Evolutionary conservation across 2,888 invertebrate species (phyloP).

Genomic region (Tryphoninae sp.): DNA sequence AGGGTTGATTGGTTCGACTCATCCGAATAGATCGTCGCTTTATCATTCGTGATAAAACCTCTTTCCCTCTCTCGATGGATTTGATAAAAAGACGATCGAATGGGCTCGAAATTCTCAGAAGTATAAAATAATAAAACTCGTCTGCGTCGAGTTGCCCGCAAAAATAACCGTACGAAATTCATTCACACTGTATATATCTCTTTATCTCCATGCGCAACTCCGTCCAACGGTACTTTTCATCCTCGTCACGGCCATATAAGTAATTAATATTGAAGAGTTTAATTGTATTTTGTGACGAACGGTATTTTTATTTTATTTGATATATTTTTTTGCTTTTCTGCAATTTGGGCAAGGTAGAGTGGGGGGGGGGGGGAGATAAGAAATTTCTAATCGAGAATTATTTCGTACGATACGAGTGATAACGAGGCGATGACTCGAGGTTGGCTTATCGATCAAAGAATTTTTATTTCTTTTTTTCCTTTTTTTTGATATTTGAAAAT

Average conservation of each 20-base stretch:
- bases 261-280: conserved; percentile 57
- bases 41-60: conserved; percentile 22
- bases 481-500: background rate
- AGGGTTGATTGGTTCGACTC: background rate
- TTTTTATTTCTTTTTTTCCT: background rate
- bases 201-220: conserved; percentile 38
- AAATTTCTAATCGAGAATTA: conserved; percentile 8
- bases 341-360: background rate
- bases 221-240: conserved; percentile 51
- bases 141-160: background rate
- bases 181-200: conserved; percentile 7
- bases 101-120: background rate
- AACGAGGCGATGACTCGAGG: background rate
- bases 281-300: conserved; percentile 39
- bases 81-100: background rate
- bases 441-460: background rate
- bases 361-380: conserved; percentile 6
- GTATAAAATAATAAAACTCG: conserved; percentile 38
- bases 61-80: background rate
- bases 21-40: background rate
- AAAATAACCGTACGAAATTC: conserved; percentile 42
- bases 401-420: conserved; percentile 24
- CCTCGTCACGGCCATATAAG: conserved; percentile 47
- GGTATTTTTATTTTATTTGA: conserved; percentile 26
- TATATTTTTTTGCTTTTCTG: background rate